phyloP scores from a whole-genome alignment of 1,140 invertebrate species.

The Drosophila dunni region DNA sequence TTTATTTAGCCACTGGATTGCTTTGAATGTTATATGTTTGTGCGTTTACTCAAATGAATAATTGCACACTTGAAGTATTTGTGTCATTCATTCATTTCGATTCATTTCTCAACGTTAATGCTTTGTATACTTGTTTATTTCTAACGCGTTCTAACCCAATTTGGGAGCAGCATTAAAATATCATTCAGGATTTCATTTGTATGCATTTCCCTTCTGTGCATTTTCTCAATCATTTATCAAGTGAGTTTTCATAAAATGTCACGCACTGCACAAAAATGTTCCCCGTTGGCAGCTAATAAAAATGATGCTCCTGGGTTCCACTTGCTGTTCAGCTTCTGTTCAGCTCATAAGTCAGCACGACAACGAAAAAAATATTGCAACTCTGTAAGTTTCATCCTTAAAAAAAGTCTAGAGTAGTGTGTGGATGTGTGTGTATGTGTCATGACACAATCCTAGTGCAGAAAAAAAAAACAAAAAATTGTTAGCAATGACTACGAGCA shows the following conservation, averaged over 20 bases:
- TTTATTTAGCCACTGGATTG: slow-evolving; percentile 3
- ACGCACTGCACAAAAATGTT: slow-evolving; percentile 66
- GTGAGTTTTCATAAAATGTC: slow-evolving; percentile 77
- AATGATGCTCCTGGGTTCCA: slow-evolving; percentile 54
- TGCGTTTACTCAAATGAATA: not conserved
- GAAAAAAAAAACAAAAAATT: slow-evolving; percentile 36
- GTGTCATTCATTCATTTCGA: not conserved
- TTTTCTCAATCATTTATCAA: slow-evolving; percentile 73
- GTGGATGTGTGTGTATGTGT: slow-evolving; percentile 48
- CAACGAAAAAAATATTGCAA: slow-evolving; percentile 48
- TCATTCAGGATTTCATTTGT: slow-evolving; percentile 39
- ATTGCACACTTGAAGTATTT: not conserved
- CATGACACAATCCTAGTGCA: slow-evolving; percentile 58
- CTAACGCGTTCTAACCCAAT: slow-evolving; percentile 56
- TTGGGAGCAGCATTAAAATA: slow-evolving; percentile 53
- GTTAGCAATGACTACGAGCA: slow-evolving; percentile 68
- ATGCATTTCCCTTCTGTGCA: slow-evolving; percentile 27
- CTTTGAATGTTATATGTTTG: not conserved
- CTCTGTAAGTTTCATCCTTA: slow-evolving; percentile 27
- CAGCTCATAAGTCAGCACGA: slow-evolving; percentile 50
- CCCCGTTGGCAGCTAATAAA: slow-evolving; percentile 62
- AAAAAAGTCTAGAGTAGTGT: slow-evolving; percentile 1
- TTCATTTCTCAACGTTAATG: slow-evolving; percentile 16
- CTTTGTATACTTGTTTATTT: slow-evolving; percentile 21
- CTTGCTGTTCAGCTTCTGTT: slow-evolving; percentile 13